A percentile compares a stretch with the other conserved stretches of the same genome.
phyloP scores from a whole-genome alignment of 2,113 vertebrate genomes.

The Meles meles region DNA sequence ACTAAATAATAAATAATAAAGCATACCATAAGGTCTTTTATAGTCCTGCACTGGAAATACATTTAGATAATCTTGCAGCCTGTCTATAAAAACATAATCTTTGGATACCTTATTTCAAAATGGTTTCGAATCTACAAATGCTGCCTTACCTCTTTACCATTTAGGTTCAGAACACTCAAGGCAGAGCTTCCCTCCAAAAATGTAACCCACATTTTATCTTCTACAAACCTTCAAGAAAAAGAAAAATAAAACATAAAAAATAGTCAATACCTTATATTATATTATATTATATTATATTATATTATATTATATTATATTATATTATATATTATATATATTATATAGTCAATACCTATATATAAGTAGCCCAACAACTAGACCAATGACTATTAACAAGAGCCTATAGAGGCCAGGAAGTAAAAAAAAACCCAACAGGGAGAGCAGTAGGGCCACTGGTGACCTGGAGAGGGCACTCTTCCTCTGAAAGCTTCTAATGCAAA shows the following conservation, averaged over 20 bases:
- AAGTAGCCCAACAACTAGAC: not conserved
- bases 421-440: not conserved
- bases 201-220: constrained; percentile 99
- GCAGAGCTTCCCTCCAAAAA: constrained; percentile 97
- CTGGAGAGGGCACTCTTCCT: not conserved
- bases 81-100: not conserved
- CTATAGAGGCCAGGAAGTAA: not conserved
- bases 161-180: constrained; percentile 89
- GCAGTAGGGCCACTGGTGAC: not conserved
- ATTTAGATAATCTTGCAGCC: not conserved
- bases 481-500: not conserved
- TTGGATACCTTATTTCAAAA: not conserved
- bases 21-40: not conserved
- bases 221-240: constrained; percentile 90
- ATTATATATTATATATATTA: no score
- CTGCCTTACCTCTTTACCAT: constrained; percentile 90
- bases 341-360: not conserved
- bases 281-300: no score
- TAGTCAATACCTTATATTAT: not conserved
- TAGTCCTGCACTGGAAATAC: not conserved
- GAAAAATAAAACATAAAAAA: not conserved
- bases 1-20: not conserved
- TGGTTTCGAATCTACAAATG: not conserved
- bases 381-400: not conserved
- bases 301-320: no score